phyloP scores from a whole-genome alignment of 53 echinoderm and acorn worm species.

The Holothuria scabra region DNA sequence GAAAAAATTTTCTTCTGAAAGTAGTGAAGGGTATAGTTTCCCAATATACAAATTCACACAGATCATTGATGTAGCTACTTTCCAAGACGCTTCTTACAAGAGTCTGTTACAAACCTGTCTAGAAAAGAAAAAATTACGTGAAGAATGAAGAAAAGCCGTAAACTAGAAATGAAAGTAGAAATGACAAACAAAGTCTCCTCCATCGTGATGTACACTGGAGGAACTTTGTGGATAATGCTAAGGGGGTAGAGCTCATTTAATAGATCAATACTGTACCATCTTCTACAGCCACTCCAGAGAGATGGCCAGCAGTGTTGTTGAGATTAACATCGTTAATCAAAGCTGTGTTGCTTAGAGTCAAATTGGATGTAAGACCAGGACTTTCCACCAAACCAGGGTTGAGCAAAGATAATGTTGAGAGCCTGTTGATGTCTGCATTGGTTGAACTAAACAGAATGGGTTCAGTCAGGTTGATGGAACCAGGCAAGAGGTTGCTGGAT shows the following conservation, averaged over 20 bases:
- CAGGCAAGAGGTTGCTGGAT: not conserved
- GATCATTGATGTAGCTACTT: too few species aligned
- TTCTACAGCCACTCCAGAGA: slow-evolving; percentile 38
- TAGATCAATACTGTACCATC: slow-evolving; percentile 49
- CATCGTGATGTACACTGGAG: slow-evolving; percentile 1
- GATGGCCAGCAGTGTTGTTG: slow-evolving; percentile 22
- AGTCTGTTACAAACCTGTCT: slow-evolving; percentile 35
- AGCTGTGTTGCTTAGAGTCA: slow-evolving; percentile 31
- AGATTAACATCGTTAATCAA: slow-evolving; percentile 28
- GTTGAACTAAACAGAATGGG: slow-evolving; percentile 45
- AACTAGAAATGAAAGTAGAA: too few species aligned
- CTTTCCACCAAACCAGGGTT: slow-evolving; percentile 19
- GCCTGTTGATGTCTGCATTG: slow-evolving; percentile 11
- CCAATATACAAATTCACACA: too few species aligned
- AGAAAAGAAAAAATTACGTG: too few species aligned
- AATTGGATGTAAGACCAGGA: slow-evolving; percentile 7
- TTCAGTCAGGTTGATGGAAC: slow-evolving; percentile 32
- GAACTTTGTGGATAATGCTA: slow-evolving; percentile 24
- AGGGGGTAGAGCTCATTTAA: slow-evolving; percentile 15
- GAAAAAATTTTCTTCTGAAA: too few species aligned
- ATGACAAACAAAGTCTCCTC: not conserved
- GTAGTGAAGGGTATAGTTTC: too few species aligned
- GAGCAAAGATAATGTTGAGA: slow-evolving; percentile 5
- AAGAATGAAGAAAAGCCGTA: too few species aligned
- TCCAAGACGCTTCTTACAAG: too few species aligned